Evolutionary conservation across 92 coral and sea anemone genomes (phyloP), one percentile per base, ranked within the genome.

Genomic region (Pocillopora grandis): DNA sequence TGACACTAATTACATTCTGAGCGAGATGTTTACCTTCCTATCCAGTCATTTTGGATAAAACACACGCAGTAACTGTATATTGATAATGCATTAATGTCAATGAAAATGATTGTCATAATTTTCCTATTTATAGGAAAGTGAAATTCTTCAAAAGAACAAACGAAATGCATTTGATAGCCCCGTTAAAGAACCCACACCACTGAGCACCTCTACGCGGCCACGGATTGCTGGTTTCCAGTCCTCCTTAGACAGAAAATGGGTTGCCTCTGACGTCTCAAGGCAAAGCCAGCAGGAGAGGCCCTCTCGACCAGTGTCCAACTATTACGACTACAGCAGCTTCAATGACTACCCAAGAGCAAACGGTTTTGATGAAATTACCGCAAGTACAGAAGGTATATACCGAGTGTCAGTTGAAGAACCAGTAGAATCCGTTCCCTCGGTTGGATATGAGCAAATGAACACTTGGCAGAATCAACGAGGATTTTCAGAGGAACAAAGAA

Each of bases 111-210:
- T 3, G 8, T 42, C 52, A 42, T 42, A 3, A 3, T 62, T 5
- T 31, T 63, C 59, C 11, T 21, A 55, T 56, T 33, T 62, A 61
- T 77, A 94, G 98, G 98, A 94, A 76, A 91, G 92, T n/a, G 84
- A 89, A 35, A 72, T 91, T 48, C 92, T 94, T 33, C 86, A 83
- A 36, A 87, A 84, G 60, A 91, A 91, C 88, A 87, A 92, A 3
- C 88, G 95, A n/a, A 89, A 90, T 60, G 89, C 95, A n/a, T 85
- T 87, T 64, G 95, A 88, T 63, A 87, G 88, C 27, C 76, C 89
- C 6, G 77, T 80, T 65, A 89, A 84, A 59, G 78, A 85, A 59
- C 85, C 92, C 12, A 82, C 68, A 61, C 93, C 97, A 1, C 88
- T 93, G 3, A 89, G 90, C 74, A 91, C 97, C 1, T 87, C 97